Evolutionary conservation across 2,888 invertebrate species (phyloP).

Genomic region (Tenthredo amoena): DNA sequence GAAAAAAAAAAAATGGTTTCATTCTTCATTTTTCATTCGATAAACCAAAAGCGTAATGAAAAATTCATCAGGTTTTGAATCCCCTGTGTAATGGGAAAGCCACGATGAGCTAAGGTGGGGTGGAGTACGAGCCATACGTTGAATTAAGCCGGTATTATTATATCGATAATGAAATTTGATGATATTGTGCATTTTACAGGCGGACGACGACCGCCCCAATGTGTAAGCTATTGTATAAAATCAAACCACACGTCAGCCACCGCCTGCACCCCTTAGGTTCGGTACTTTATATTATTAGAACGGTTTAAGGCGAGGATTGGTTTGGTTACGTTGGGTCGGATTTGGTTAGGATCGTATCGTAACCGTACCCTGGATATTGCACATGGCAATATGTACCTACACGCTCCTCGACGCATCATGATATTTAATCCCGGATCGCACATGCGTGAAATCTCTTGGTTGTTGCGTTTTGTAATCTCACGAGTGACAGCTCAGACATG

Average conservation of each 20-base stretch:
- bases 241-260: conserved; percentile 68
- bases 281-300: conserved; percentile 64
- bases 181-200: conserved; percentile 77
- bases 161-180: conserved; percentile 78
- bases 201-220: conserved; percentile 56
- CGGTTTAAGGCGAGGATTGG: conserved; percentile 54
- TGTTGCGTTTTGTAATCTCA: conserved; percentile 71
- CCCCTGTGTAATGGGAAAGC: neutral
- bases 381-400: neutral
- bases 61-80: neutral
- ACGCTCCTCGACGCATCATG: conserved; percentile 48
- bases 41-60: neutral
- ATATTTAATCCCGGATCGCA: conserved; percentile 69
- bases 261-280: conserved; percentile 58
- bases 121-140: conserved; percentile 53
- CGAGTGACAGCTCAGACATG: conserved; percentile 44
- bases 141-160: conserved; percentile 76
- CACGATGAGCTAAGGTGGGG: neutral
- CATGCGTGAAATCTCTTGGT: conserved; percentile 73
- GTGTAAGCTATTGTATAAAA: conserved; percentile 68
- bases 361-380: conserved; percentile 58
- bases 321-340: conserved; percentile 57
- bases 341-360: conserved; percentile 55
- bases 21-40: neutral
- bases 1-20: neutral